Conservation (phyloP, 2,797 vertebrate genomes). For the Amazonetta brasiliensis region DNA sequence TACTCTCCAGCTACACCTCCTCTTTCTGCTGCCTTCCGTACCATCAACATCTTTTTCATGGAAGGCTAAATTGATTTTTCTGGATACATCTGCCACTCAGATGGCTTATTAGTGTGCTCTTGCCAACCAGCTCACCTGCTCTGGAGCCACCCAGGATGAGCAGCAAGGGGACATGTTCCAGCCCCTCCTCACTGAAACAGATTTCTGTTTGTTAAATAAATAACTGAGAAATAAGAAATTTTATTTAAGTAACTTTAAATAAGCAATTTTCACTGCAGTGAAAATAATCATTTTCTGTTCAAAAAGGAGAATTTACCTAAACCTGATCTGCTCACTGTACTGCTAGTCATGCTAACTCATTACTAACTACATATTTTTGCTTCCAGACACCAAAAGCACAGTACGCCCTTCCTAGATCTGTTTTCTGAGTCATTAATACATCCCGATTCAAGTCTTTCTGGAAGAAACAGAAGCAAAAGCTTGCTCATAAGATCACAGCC, state of each 20-base stretch:
- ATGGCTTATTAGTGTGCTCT: neutral
- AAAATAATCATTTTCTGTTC: neutral
- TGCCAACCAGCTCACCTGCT: neutral
- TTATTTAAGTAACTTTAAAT: too few relatives aligned
- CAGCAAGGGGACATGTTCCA: neutral
- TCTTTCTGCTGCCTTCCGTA: neutral
- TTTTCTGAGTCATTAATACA: neutral
- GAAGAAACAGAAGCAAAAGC: neutral
- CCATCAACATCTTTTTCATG: neutral
- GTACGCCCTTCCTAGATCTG: neutral
- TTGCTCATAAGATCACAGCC: neutral
- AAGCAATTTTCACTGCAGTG: neutral
- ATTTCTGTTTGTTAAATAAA: neutral
- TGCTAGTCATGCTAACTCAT: neutral
- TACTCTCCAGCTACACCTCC: neutral
- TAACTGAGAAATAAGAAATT: neutral
- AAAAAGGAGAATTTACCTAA: neutral
- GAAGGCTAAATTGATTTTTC: neutral
- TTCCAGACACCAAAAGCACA: neutral
- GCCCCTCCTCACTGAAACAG: neutral
- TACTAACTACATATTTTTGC: neutral
- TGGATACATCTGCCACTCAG: neutral
- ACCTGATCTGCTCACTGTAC: neutral
- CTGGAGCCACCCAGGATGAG: rapidly evolving
- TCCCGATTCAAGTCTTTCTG: neutral